phyloP scores from a whole-genome alignment of 2,797 vertebrate genomes.

The Schizothorax lantsangensis region DNA sequence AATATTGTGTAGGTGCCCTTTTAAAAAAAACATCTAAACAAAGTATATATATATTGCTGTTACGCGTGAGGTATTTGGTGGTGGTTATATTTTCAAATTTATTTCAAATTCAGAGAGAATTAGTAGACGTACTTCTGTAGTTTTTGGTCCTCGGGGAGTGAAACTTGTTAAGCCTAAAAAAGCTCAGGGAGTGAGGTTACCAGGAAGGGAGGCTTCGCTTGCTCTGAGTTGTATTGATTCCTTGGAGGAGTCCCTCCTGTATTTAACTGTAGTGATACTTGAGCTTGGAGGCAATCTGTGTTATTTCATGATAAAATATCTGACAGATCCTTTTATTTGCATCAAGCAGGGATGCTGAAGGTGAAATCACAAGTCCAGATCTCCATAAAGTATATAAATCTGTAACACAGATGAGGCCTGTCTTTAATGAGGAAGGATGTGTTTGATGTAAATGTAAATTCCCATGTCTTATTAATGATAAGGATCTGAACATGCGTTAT shows the following conservation, averaged over 20 bases:
- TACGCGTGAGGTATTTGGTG: neutral
- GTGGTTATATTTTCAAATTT: neutral
- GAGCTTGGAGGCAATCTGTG: constrained; percentile 13
- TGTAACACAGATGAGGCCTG: neutral
- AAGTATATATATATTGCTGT: too few species aligned
- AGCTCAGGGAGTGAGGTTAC: neutral
- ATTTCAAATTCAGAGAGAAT: constrained; percentile 14
- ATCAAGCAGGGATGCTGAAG: neutral
- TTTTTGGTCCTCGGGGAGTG: neutral
- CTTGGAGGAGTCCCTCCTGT: constrained; percentile 8
- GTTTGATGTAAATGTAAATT: constrained; percentile 30
- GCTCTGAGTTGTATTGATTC: constrained; percentile 25
- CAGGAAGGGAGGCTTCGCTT: neutral
- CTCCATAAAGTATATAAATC: neutral
- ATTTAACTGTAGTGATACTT: constrained; percentile 29
- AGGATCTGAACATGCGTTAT: constrained; percentile 12
- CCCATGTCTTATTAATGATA: neutral
- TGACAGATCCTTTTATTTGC: neutral
- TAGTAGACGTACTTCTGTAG: constrained; percentile 1
- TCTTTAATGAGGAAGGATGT: constrained; percentile 13
- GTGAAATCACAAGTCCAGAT: neutral
- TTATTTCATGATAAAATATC: constrained; percentile 22
- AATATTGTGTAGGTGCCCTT: too few species aligned
- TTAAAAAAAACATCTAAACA: too few species aligned
- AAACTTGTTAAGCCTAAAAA: constrained; percentile 24